Conservation (phyloP, 2,113 vertebrate genomes). For the Malurus alboscapulatus region DNA sequence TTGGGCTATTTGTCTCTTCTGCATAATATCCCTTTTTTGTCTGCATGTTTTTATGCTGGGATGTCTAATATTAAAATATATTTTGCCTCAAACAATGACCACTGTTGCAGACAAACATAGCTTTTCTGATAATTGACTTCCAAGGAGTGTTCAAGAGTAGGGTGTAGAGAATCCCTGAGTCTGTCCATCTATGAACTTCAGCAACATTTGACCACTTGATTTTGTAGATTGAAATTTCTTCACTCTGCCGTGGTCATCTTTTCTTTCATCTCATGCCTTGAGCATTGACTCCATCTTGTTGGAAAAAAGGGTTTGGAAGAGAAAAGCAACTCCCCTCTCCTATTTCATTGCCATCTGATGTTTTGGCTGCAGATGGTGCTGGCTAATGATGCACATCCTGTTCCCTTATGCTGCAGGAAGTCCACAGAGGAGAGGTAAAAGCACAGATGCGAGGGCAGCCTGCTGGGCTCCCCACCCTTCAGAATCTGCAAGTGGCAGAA, state of each 20-base stretch:
- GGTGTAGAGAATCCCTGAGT: neutral
- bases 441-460: neutral
- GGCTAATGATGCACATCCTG: constrained; percentile 11
- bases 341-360: neutral
- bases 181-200: neutral
- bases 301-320: neutral
- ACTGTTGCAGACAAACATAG: neutral
- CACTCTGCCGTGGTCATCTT: fast-evolving
- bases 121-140: neutral
- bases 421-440: neutral
- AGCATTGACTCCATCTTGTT: neutral
- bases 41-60: neutral
- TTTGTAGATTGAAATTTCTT: neutral
- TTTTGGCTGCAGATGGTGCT: constrained; percentile 37
- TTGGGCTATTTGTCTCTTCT: neutral
- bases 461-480: neutral
- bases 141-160: neutral
- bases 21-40: neutral
- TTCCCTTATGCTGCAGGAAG: constrained; percentile 30
- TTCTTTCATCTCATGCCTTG: neutral
- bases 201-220: neutral
- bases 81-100: neutral
- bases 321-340: neutral
- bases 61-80: neutral
- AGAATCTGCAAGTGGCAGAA: neutral